A percentile compares a stretch with the other conserved stretches of the same genome.
phyloP scores from a whole-genome alignment of 30 jellyfish, hydroid and myxozoan genomes.

The Haliclystus octoradiatus region DNA sequence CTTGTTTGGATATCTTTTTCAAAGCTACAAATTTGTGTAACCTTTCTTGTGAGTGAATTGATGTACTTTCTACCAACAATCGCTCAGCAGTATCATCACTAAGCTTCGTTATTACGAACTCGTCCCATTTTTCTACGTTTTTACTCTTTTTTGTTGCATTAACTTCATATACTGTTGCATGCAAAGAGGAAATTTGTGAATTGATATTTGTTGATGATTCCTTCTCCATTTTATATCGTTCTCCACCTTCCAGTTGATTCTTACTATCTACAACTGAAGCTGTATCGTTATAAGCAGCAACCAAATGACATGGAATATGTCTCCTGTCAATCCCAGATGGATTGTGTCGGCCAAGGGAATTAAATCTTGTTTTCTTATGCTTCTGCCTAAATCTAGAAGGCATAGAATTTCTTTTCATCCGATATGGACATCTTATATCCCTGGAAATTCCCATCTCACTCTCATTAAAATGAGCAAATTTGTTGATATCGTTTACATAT shows the following conservation, averaged over 20 bases:
- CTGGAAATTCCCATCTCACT: no score
- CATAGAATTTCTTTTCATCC: no score
- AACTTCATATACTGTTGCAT: neutral
- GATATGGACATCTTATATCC: no score
- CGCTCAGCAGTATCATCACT: conserved; percentile 72
- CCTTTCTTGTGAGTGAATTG: conserved; percentile 27
- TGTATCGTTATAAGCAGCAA: neutral
- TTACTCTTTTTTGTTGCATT: neutral
- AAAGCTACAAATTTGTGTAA: conserved; percentile 1
- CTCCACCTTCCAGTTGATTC: neutral
- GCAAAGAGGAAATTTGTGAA: no score
- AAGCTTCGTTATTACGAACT: conserved; percentile 35
- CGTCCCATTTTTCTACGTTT: conserved; percentile 51
- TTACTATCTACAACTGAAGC: neutral
- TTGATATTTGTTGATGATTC: conserved; percentile 11
- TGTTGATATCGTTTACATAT: no score
- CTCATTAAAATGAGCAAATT: no score
- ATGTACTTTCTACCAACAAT: conserved; percentile 44
- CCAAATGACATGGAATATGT: conserved; percentile 44
- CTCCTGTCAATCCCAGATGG: conserved; percentile 28
- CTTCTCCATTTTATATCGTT: neutral
- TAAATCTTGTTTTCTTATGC: neutral
- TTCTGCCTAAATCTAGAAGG: no score
- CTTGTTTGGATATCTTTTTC: neutral
- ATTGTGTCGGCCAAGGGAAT: conserved; percentile 41